These are phyloP conservation scores for Cavia aperea DNA, from an alignment of 2,113 vertebrate genomes.

Conservation along the genomic window DNA sequence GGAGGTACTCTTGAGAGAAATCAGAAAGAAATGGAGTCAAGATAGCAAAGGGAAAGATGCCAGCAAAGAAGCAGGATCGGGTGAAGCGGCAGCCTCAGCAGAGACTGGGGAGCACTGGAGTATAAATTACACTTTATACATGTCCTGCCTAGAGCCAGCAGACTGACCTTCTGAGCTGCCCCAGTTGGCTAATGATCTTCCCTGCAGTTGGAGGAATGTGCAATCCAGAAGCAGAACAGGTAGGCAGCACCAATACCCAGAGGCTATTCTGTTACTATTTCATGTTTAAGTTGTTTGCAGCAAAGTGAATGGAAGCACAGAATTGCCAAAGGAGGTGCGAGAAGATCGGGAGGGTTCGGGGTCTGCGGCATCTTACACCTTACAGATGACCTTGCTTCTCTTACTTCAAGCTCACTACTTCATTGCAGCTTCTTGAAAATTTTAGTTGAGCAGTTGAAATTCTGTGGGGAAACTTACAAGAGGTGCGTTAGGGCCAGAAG, in stretches of 20 bases:
- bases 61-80: neutral
- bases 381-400: neutral
- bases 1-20: neutral
- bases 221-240: neutral
- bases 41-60: neutral
- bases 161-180: neutral
- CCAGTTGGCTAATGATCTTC: neutral
- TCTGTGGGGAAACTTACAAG: neutral
- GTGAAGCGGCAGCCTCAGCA: neutral
- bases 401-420: neutral
- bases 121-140: neutral
- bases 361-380: neutral
- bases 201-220: neutral
- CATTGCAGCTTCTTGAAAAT: neutral
- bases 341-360: neutral
- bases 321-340: neutral
- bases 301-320: neutral
- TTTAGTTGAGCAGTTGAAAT: neutral
- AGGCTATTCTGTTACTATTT: neutral
- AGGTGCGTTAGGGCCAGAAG: neutral
- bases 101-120: neutral
- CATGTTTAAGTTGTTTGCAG: neutral
- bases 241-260: neutral
- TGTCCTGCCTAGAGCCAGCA: neutral
- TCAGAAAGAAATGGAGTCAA: neutral